A percentile compares a stretch with the other conserved stretches of the same genome.
These are phyloP conservation scores for Pseudomyrmex dendroicus DNA, from an alignment of 1,140 invertebrate genomes.

Conservation along the genomic window DNA sequence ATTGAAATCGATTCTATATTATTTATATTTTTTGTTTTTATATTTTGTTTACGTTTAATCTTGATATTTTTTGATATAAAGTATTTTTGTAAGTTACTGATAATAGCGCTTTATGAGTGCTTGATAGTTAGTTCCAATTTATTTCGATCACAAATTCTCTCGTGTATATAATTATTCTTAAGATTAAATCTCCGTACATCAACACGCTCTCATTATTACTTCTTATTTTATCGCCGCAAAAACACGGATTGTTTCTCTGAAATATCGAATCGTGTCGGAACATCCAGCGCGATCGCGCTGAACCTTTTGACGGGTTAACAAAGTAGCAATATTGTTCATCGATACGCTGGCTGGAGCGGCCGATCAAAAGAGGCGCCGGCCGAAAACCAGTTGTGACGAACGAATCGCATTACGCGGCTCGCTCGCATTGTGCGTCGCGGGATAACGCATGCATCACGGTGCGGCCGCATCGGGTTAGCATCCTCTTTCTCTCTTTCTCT, in stretches of 20 bases:
- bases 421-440: conserved; percentile 47
- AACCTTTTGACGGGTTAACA: conserved; percentile 37
- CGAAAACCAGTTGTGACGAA: conserved; percentile 50
- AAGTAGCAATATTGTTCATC: conserved; percentile 50
- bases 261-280: conserved; percentile 19
- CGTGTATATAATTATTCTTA: not conserved
- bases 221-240: not conserved
- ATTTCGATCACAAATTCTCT: not conserved
- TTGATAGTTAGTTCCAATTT: not conserved
- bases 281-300: conserved; percentile 13
- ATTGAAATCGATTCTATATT: too few relatives aligned
- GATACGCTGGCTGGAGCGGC: conserved; percentile 8
- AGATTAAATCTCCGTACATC: too few relatives aligned
- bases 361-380: conserved; percentile 54
- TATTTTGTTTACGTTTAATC: conserved; percentile 1
- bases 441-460: conserved; percentile 49
- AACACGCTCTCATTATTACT: too few relatives aligned
- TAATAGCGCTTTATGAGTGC: too few relatives aligned
- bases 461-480: not conserved
- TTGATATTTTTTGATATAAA: not conserved
- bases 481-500: not conserved
- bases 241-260: not conserved
- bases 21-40: too few relatives aligned
- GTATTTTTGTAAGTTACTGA: too few relatives aligned
- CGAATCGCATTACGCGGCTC: conserved; percentile 57